These are phyloP conservation scores for Odontamblyopus lacepedii DNA, from an alignment of 2,797 vertebrate species.

Conservation along the genomic window DNA sequence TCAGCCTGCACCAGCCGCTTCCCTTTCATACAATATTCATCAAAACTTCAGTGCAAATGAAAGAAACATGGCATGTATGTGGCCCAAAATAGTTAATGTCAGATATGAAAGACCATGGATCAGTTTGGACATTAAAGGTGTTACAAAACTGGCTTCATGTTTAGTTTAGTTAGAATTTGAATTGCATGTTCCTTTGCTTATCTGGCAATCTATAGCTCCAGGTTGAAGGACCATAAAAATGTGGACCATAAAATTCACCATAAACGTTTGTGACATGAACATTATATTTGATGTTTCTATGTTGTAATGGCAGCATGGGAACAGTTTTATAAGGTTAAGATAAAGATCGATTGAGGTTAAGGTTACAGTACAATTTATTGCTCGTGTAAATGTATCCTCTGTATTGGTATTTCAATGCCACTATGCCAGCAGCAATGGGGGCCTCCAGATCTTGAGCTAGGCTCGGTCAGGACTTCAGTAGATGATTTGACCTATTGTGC, in stretches of 20 bases:
- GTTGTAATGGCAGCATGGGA: neutral
- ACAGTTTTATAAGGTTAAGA: neutral
- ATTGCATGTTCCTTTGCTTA: neutral
- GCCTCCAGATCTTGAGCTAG: no score
- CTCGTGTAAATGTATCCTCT: no score
- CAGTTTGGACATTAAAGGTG: neutral
- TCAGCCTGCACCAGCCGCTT: conserved; percentile 63
- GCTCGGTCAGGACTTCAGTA: no score
- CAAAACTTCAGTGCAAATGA: conserved; percentile 75
- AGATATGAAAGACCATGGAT: conserved; percentile 43
- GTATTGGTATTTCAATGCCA: no score
- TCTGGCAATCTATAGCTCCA: neutral
- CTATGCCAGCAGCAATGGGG: no score
- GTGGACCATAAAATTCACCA: neutral
- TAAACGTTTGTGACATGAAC: neutral
- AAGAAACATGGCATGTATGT: conserved; percentile 61
- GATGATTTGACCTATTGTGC: no score
- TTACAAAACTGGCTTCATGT: neutral
- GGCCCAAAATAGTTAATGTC: conserved; percentile 64
- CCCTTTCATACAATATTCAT: conserved; percentile 78
- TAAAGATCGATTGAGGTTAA: neutral
- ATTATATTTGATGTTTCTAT: neutral
- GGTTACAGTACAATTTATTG: no score
- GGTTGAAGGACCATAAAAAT: neutral
- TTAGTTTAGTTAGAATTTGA: neutral